phyloP scores from a whole-genome alignment of 2,888 invertebrate genomes.

The Syrista parreyssii region DNA sequence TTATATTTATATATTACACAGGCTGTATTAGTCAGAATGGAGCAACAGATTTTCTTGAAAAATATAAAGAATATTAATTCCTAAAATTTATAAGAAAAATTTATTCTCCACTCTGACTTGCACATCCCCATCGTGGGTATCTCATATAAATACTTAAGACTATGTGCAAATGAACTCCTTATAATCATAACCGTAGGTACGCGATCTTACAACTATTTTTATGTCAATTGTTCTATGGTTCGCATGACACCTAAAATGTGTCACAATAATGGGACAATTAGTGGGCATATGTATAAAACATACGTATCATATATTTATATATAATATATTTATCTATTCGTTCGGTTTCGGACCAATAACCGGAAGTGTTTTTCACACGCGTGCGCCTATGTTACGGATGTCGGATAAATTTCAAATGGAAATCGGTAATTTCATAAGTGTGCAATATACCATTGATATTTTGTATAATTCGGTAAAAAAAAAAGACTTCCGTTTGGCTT shows the following conservation, averaged over 20 bases:
- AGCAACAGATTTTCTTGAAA: not conserved
- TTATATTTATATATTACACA: not conserved
- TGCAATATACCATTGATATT: not conserved
- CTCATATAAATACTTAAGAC: not conserved
- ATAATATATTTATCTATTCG: not conserved
- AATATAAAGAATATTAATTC: not conserved
- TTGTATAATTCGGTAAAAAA: not conserved
- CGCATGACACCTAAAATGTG: not conserved
- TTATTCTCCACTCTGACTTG: not conserved
- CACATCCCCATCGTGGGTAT: not conserved
- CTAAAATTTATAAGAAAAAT: not conserved
- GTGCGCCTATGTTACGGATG: not conserved
- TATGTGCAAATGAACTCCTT: not conserved
- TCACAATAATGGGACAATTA: not conserved
- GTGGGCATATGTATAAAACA: not conserved
- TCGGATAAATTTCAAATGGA: not conserved
- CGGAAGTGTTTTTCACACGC: not conserved
- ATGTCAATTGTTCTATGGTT: not conserved
- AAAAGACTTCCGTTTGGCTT: not conserved
- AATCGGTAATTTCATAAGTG: not conserved
- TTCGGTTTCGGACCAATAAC: not conserved
- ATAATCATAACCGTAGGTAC: not conserved
- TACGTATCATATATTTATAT: slow-evolving; percentile 2
- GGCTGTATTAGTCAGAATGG: not conserved
- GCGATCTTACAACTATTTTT: not conserved